Evolutionary conservation across 2,888 invertebrate genomes (phyloP), one percentile per base, ranked within the genome.

Genomic region (Diploptera punctata): DNA sequence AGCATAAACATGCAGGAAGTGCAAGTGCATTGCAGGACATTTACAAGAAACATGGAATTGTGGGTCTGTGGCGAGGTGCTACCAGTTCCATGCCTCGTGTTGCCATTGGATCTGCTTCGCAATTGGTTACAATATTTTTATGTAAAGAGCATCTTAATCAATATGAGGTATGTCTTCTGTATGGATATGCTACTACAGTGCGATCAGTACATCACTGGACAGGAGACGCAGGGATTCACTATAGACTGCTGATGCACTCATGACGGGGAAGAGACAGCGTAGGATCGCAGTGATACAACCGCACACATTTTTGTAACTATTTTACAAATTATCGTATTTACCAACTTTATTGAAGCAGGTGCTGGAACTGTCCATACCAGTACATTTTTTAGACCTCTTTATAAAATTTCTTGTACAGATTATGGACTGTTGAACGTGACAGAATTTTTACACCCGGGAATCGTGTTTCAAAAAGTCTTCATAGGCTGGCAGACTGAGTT

Each of bases 61-160:
- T 80, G 80, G 95, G 95, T 9, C 81, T 97, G 3, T 97, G 94
- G 88, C 88, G 95, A 47, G 96, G 97, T 0, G 90, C 91, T 33
- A 82, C 87, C 62, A 90, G 92, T 0, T 89, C 91, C 44, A 85
- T 94, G 76, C 92, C 93, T 0, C 87, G 94, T 68, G 88, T 93
- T 13, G 89, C 91, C 31, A 88, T 94, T 0, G 96, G 95, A 21
- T 95, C 95, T 49, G 89, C 93, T 0, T 89, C 93, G 0, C 97
- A 97, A 80, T 87, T 97, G 77, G 90, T 95, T 0, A 91, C 94
- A 38, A 96, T 95, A 81, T 89, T 92, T 47, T 87, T 87, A 75
- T 88, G 90, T 21, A 91, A 91, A 80, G 88, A 90, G 70, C 85
- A 86, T 65, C 73, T 80, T n/a, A 75, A 77, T 21, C 74, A 76